These are phyloP conservation scores for Gambusia holbrooki DNA, from an alignment of 2,113 vertebrate genomes.

Conservation along the genomic window DNA sequence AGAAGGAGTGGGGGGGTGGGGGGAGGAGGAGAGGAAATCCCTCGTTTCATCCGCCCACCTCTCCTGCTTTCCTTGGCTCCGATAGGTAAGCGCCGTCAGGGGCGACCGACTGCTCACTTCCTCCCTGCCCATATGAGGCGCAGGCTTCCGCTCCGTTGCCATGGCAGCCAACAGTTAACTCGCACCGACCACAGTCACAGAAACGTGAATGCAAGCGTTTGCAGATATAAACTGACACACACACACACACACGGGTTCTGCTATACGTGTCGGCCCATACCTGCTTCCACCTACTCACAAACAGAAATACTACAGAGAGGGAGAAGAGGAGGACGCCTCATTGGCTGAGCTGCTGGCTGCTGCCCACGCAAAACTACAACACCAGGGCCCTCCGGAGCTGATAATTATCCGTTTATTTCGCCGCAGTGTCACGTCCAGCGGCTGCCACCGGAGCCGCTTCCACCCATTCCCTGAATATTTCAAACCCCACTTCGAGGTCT, in stretches of 20 bases:
- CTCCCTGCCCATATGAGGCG: slow-evolving; percentile 64
- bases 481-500: too few relatives aligned
- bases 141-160: slow-evolving; percentile 67
- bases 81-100: slow-evolving; percentile 43
- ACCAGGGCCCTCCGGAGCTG: slow-evolving; percentile 34
- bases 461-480: background rate
- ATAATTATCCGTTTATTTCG: slow-evolving; percentile 39
- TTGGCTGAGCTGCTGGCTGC: slow-evolving; percentile 28
- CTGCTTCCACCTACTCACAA: slow-evolving; percentile 53
- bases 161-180: slow-evolving; percentile 60
- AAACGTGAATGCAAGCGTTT: slow-evolving; percentile 27
- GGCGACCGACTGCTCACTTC: slow-evolving; percentile 48
- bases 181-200: slow-evolving; percentile 44
- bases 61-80: slow-evolving; percentile 55
- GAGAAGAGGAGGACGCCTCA: slow-evolving; percentile 31
- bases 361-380: slow-evolving; percentile 58
- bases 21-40: slow-evolving; percentile 70
- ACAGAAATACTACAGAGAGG: slow-evolving; percentile 50
- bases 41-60: slow-evolving; percentile 72
- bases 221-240: background rate
- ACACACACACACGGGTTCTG: background rate
- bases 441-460: background rate
- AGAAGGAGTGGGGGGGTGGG: slow-evolving; percentile 34
- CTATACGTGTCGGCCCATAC: slow-evolving; percentile 48
- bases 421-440: slow-evolving; percentile 28